Evolutionary conservation across 2,888 invertebrate species (phyloP).

Genomic region (Epirrita christyi): DNA sequence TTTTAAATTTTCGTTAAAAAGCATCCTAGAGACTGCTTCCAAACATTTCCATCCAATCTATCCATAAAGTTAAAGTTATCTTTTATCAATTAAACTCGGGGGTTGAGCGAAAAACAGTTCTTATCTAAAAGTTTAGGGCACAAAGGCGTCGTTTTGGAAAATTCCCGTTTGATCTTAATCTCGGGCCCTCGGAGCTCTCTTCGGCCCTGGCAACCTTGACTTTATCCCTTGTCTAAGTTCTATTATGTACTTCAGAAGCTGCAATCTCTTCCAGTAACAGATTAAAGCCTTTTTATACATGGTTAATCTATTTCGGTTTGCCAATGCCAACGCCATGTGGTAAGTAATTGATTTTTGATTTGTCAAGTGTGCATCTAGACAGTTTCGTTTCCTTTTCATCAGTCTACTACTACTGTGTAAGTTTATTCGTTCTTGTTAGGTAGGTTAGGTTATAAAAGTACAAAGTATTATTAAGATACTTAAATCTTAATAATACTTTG

Average conservation of each 20-base stretch:
- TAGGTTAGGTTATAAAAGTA: too few species aligned
- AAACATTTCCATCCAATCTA: neutral
- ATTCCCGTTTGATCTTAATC: slow-evolving; percentile 31
- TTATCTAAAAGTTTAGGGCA: slow-evolving; percentile 32
- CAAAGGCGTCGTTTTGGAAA: slow-evolving; percentile 32
- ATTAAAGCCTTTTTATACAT: slow-evolving; percentile 10
- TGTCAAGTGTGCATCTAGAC: too few species aligned
- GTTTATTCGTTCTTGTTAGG: too few species aligned
- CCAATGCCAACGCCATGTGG: neutral
- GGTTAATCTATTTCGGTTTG: slow-evolving; percentile 2
- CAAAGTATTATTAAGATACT: too few species aligned
- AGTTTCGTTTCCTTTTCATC: too few species aligned
- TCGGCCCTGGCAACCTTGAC: slow-evolving; percentile 16
- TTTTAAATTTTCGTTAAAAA: too few species aligned
- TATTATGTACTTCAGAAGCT: slow-evolving; percentile 20
- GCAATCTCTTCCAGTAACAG: slow-evolving; percentile 13
- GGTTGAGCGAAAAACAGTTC: slow-evolving; percentile 24
- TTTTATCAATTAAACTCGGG: slow-evolving; percentile 16
- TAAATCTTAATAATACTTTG: too few species aligned
- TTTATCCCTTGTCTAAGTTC: slow-evolving; percentile 26
- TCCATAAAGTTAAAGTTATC: slow-evolving; percentile 15
- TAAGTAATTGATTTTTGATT: too few species aligned
- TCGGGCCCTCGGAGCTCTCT: slow-evolving; percentile 3
- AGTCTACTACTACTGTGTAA: too few species aligned
- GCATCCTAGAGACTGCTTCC: neutral